Base-by-base conservation (phyloP, 37 sponge, comb jelly and placozoan species). In the Aphrocallistes beatrix region DNA sequence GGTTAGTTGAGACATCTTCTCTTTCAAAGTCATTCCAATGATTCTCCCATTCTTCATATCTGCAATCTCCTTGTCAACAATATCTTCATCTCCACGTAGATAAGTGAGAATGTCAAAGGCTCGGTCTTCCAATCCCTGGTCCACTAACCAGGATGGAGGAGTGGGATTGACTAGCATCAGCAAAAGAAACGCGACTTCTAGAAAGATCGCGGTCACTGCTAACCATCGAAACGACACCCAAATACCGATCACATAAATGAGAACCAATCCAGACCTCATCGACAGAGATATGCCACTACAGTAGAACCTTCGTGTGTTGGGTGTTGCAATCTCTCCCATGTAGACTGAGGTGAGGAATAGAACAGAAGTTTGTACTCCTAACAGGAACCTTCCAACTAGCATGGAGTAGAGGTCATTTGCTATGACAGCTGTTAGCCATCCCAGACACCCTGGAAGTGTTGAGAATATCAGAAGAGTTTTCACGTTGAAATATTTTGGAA, bases 191-290 rank as follows among this genome's bases (percentile, higher is more conserved):
- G n/a, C 34, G n/a, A 60, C 25, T 60, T 60, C 75, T 28, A 60
- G 8, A 28, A 60, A 3, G 75, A 60, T 60, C 10, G 75, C 75
- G 1, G 21, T 60, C 75, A 60, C 34, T 60, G 75, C 75, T 30
- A 60, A 28, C 75, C 75, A 60, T 32, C 75, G 75, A 60, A 60
- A 60, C 34, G 75, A 60, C 8, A 13, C 75, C 75, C 75, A 60
- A 32, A 60, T 60, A 28, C 75, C 75, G n/a, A 60, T 21, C 3
- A 28, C 8, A 13, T 60, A 60, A 32, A 60, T 60, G 28, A 60
- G 21, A 60, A 60, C 75, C n/a, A 28, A 6, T 25, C 17, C 75
- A 28, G n/a, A 60, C n/a, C 75, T 19, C 8, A 60, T 60, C 10
- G 75, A 3, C 21, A 60, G 75, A 13, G 17, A 8, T 3, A 60